These are phyloP conservation scores for Lophotriccus pileatus DNA, from an alignment of 2,797 vertebrate species.

Conservation along the genomic window DNA sequence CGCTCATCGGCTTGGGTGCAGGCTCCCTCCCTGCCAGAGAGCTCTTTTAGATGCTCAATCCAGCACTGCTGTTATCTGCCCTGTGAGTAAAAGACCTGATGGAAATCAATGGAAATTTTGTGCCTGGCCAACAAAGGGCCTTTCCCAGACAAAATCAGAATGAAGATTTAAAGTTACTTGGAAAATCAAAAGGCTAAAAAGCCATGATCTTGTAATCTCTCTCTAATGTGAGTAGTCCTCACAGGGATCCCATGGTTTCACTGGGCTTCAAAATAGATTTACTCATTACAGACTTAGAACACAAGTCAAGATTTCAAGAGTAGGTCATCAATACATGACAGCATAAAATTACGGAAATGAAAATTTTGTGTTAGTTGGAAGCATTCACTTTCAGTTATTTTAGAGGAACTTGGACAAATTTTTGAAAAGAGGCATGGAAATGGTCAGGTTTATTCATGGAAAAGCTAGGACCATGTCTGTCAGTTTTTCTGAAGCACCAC, in stretches of 20 bases:
- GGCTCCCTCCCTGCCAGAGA: background rate
- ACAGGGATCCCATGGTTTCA: background rate
- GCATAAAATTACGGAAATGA: constrained; percentile 1
- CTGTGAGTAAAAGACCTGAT: background rate
- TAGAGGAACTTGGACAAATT: background rate
- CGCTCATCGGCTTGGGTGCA: background rate
- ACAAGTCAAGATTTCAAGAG: background rate
- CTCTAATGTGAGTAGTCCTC: background rate
- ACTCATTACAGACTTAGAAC: background rate
- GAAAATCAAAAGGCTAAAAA: background rate
- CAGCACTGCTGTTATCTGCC: constrained; percentile 45
- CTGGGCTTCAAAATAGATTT: background rate
- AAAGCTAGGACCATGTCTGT: background rate
- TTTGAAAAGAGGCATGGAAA: background rate
- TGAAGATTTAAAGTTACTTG: constrained; percentile 41
- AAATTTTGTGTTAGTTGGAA: constrained; percentile 22
- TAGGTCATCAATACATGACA: background rate
- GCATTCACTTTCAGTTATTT: constrained; percentile 8
- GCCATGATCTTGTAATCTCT: background rate
- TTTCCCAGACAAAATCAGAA: constrained; percentile 50
- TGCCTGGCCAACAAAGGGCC: constrained; percentile 48
- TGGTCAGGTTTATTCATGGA: background rate
- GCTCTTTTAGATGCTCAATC: constrained; percentile 16
- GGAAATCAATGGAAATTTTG: constrained; percentile 52
- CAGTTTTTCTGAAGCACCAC: background rate